Conservation (phyloP, 2,113 vertebrate species). For the Paedocypris sp. region DNA sequence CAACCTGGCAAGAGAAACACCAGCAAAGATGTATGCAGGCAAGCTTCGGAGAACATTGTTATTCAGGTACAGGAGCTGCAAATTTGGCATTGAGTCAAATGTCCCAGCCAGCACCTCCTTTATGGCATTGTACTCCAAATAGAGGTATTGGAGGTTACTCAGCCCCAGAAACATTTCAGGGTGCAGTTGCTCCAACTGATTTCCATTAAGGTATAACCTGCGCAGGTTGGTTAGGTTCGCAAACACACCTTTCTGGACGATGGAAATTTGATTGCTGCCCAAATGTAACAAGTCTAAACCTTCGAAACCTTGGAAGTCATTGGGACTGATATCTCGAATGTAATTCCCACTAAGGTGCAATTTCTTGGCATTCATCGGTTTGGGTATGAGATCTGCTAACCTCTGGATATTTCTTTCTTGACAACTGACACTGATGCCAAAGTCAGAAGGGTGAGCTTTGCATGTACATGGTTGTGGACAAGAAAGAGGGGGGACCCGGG, state of each 20-base stretch:
- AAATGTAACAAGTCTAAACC: constrained; percentile 91
- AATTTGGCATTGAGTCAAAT: constrained; percentile 90
- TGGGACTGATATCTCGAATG: constrained; percentile 75
- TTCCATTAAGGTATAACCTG: constrained; percentile 89
- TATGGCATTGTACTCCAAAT: constrained; percentile 97
- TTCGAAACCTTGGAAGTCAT: constrained; percentile 83
- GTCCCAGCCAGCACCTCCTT: constrained; percentile 89
- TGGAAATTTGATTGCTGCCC: constrained; percentile 86
- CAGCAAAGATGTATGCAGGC: constrained; percentile 85
- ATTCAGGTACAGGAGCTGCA: constrained; percentile 91
- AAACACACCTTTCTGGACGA: constrained; percentile 80
- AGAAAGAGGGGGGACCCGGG: constrained; percentile 75
- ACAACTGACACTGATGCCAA: constrained; percentile 92
- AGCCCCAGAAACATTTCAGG: constrained; percentile 94
- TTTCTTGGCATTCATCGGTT: constrained; percentile 88
- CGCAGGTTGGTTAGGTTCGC: constrained; percentile 89
- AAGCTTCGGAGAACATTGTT: constrained; percentile 88
- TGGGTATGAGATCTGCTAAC: constrained; percentile 75
- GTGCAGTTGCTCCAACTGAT: constrained; percentile 85
- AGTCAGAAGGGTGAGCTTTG: constrained; percentile 89
- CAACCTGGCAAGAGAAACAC: constrained; percentile 82
- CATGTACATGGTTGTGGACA: constrained; percentile 85
- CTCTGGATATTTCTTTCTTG: constrained; percentile 86
- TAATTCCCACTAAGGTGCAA: constrained; percentile 90
- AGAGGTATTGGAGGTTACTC: constrained; percentile 88